Conservation (phyloP, 2,113 vertebrate genomes). For the Cettia cetti region DNA sequence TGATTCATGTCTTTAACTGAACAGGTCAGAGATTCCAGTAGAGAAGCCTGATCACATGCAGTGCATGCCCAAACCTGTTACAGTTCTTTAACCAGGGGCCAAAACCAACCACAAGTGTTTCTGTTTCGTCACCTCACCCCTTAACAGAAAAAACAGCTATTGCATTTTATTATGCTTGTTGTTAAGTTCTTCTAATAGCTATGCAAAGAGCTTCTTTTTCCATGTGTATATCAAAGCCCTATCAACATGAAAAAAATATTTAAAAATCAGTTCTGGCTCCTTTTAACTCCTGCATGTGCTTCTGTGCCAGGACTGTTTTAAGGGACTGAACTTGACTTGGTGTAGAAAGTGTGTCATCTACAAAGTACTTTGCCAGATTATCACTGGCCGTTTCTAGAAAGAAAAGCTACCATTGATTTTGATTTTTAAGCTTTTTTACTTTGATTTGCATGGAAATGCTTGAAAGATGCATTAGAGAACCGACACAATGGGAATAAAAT, state of each 20-base stretch:
- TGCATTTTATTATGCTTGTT: conserved; percentile 28
- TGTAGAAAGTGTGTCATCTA: not conserved
- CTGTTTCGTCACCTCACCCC: not conserved
- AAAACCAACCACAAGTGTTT: conserved; percentile 8
- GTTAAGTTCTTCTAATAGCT: conserved; percentile 23
- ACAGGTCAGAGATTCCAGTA: not conserved
- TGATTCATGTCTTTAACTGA: conserved; percentile 19
- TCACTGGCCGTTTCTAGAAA: not conserved
- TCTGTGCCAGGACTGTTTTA: not conserved
- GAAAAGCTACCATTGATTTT: not conserved
- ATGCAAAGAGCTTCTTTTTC: conserved; percentile 29
- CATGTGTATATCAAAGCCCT: not conserved
- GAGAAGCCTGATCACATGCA: not conserved
- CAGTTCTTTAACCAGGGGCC: conserved; percentile 17
- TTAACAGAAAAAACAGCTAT: conserved; percentile 18
- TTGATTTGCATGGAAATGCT: not conserved
- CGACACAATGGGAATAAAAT: not conserved
- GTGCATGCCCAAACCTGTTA: conserved; percentile 1
- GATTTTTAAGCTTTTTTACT: not conserved
- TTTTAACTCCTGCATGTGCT: conserved; percentile 1
- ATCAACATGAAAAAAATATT: not conserved
- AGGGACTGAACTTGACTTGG: not conserved
- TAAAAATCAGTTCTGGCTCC: not conserved
- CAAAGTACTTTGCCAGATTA: not conserved
- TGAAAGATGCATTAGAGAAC: not conserved